Conservation (phyloP, 2,797 vertebrate genomes). For the Ibycter americanus region DNA sequence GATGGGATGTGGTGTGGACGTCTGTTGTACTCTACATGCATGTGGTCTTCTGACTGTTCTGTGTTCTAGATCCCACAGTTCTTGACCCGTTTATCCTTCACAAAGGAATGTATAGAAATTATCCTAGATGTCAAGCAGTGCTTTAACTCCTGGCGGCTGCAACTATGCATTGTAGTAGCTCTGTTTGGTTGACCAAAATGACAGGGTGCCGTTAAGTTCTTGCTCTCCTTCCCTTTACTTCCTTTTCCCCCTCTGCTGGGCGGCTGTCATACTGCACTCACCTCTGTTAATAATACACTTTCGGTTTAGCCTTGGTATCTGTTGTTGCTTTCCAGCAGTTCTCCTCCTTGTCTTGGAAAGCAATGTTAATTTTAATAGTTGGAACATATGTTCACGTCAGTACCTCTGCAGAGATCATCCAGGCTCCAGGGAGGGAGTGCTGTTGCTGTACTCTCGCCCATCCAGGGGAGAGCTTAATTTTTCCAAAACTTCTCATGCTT, state of each 20-base stretch:
- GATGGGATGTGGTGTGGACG: not conserved
- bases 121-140: not conserved
- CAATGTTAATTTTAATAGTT: not conserved
- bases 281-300: fast-evolving
- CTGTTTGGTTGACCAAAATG: not conserved
- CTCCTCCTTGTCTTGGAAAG: not conserved
- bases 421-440: not conserved
- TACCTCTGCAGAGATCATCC: not conserved
- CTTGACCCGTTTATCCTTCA: not conserved
- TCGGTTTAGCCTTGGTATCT: not conserved
- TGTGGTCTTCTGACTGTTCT: not conserved
- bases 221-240: not conserved
- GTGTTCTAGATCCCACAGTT: not conserved
- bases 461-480: not conserved
- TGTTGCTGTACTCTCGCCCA: not conserved
- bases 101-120: not conserved
- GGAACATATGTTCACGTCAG: not conserved
- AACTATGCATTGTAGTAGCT: not conserved
- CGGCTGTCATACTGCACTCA: not conserved
- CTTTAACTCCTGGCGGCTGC: not conserved
- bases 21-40: not conserved
- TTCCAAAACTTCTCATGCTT: not conserved
- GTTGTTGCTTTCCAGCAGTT: not conserved
- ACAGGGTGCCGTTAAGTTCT: not conserved
- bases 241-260: not conserved